Base-by-base conservation (phyloP, 2,797 vertebrate species). In the Dromococcyx pavoninus region DNA sequence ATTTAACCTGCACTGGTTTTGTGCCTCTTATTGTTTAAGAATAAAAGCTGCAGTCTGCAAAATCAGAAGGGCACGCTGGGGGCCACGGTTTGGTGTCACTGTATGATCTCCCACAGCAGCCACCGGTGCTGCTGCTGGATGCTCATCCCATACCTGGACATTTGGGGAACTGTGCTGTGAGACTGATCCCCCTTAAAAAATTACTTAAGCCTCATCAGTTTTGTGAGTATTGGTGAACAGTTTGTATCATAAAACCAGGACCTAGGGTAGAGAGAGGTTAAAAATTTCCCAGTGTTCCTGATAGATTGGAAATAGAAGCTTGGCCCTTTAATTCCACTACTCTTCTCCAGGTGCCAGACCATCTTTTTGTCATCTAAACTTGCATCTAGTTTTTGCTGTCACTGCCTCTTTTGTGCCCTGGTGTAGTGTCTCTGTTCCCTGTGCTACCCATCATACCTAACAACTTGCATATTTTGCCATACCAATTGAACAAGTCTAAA, bases 201-300 rank as follows among this genome's bases (percentile, higher is more conserved):
- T 75, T 90, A 90, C 58, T 93, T 91, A 72, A 94, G 84, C 92
- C 51, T 93, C 93, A 89, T 93, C 64, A 39, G 56, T 84, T 96
- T 70, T 80, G 86, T 81, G 71, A 94, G 88, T 78, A 61, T 73
- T 81, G 76, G 73, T 81, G 93, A 94, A 65, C 66, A 69, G 84
- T 87, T 91, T 72, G 89, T 88, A 69, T 81, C 50, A 23, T 84
- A 88, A 95, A 94, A 72, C 92, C 91, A 66, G 80, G 80, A 72
- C 73, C 86, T 41, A n/a, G 94, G 91, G 88, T 88, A 93, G 86
- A 39, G 57, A 32, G 76, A 93, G 74, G 77, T 96, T 81, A 96
- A 95, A 91, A 72, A 54, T 61, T 88, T 78, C 86, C 76, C 86
- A 28, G 30, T 56, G 39, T 15, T 75, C 51, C 73, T 57, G 74